Base-by-base conservation (phyloP, 2,113 vertebrate genomes). In the Gavia stellata region DNA sequence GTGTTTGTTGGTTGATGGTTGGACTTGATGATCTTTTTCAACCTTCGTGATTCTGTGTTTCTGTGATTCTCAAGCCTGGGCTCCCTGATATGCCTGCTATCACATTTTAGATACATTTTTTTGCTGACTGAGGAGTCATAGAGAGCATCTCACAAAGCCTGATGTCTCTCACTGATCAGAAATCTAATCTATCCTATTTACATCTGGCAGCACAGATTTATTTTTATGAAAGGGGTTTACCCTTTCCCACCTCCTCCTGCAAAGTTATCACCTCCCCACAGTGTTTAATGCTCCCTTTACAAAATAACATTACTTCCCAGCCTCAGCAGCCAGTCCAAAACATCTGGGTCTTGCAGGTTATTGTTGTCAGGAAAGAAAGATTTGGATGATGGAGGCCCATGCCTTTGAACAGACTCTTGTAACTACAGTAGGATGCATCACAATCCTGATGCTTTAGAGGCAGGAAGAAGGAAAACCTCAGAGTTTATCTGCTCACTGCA, bases 141-240 rank as follows among this genome's bases (percentile, higher is more conserved):
- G 17, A 83, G 44, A 71, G 24, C 68, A 68, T 50, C 61, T 94
- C 36, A 80, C 10, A 65, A 68, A 90, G 47, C 72, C 75, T 81
- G 67, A 84, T 81, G 40, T 36, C 40, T 65, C 42, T 70, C 2
- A 1, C 45, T 82, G 42, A 84, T 73, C 45, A 78, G 42, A 63
- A 86, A 65, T 71, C 42, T 79, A 82, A 91, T 78, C 52, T 82
- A 49, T 61, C 34, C 56, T 78, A 47, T 80, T 93, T 88, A 88
- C 56, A 67, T 71, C 71, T 93, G 61, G 34, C 59, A 93, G 24
- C 26, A 63, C 63, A 78, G 63, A 74, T 52, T 63, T 53, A 38
- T 83, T 88, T 83, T 81, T 75, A 63, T 70, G 72, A 63, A 63
- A 70, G 81, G 12, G 11, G 9, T 84, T 23, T 67, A 47, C 20